Evolutionary conservation across 2,797 vertebrate species (phyloP).

Genomic region (Coilia nasus): DNA sequence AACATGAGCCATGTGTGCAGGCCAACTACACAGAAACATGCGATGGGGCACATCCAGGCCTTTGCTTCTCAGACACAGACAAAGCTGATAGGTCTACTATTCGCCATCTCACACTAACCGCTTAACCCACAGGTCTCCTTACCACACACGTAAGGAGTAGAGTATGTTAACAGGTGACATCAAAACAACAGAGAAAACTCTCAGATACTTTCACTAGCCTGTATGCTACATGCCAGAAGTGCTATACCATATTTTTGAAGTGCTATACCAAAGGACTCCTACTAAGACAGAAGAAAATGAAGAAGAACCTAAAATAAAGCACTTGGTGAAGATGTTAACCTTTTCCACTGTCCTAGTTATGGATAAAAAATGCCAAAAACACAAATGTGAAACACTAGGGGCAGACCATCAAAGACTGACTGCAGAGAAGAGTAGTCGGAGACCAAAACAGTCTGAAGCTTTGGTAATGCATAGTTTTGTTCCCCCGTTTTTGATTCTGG

Average conservation of each 20-base stretch:
- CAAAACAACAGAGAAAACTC: constrained; percentile 34
- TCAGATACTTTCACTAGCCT: background rate
- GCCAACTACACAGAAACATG: background rate
- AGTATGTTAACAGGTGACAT: background rate
- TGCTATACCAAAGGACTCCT: background rate
- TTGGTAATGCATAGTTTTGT: constrained; percentile 83
- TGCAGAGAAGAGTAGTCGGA: constrained; percentile 34
- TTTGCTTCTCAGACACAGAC: background rate
- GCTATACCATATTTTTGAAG: background rate
- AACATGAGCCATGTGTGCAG: background rate
- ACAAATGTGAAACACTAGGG: background rate
- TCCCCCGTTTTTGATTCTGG: constrained; percentile 44
- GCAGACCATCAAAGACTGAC: background rate
- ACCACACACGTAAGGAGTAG: background rate
- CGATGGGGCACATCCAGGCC: background rate
- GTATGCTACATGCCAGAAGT: background rate
- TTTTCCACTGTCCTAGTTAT: background rate
- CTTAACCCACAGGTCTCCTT: too few species aligned
- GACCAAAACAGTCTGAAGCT: constrained; percentile 69
- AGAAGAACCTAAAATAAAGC: background rate
- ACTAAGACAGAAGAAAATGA: background rate
- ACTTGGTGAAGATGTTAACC: background rate
- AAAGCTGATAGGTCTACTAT: background rate
- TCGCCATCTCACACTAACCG: background rate
- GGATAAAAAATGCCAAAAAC: constrained; percentile 49